phyloP scores from a whole-genome alignment of 2,113 vertebrate species.

The Daboia siamensis region DNA sequence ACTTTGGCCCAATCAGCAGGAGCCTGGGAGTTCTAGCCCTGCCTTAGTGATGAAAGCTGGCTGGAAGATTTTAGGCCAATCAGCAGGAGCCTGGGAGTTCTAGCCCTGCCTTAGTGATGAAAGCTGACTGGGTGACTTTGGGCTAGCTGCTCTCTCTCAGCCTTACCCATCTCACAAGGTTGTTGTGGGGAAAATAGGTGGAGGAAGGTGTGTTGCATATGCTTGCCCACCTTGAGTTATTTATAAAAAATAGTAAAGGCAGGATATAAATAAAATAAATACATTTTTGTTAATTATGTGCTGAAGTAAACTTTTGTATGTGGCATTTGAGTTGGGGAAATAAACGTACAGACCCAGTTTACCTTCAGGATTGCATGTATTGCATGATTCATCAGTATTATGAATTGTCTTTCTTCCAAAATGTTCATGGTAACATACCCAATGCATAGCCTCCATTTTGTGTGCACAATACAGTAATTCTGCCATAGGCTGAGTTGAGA shows the following conservation, averaged over 20 bases:
- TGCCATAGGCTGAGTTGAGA: background rate
- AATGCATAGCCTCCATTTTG: background rate
- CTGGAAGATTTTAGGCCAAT: no score
- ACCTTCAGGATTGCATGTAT: background rate
- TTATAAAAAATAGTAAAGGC: background rate
- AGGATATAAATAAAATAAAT: background rate
- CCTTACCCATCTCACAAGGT: background rate
- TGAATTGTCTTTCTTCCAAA: background rate
- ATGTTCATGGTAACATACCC: background rate
- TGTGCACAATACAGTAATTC: background rate
- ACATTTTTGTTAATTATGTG: background rate
- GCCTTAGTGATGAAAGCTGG: no score
- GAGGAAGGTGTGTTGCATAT: background rate
- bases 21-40: background rate
- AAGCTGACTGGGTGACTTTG: no score
- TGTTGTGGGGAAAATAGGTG: background rate
- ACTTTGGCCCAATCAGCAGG: no score
- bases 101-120: no score
- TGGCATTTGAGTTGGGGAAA: background rate
- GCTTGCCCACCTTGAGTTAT: background rate
- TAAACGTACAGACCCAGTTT: background rate
- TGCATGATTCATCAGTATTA: background rate
- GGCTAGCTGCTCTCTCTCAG: background rate
- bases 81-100: no score
- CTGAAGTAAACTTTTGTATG: background rate